phyloP scores from a whole-genome alignment of 2,797 vertebrate species.

The Ctenopoma multispine region DNA sequence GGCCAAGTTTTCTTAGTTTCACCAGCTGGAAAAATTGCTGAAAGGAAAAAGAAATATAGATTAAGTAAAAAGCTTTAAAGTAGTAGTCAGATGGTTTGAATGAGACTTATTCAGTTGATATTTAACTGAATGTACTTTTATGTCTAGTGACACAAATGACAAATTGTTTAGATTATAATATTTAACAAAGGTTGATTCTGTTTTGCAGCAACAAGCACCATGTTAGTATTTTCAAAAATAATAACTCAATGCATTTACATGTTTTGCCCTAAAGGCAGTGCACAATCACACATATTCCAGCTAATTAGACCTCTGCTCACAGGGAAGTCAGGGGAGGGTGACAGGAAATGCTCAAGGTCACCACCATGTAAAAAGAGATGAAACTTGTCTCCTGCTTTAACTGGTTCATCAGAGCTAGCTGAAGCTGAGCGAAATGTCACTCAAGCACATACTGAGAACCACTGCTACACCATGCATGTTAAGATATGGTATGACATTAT shows the following conservation, averaged over 20 bases:
- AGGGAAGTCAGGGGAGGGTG: not conserved
- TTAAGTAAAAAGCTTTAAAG: not conserved
- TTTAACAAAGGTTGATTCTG: not conserved
- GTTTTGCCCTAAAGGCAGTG: not conserved
- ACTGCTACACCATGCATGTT: too few species aligned
- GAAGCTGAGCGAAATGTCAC: not conserved
- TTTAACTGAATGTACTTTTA: not conserved
- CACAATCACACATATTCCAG: not conserved
- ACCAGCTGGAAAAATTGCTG: conserved; percentile 97
- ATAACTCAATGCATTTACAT: not conserved
- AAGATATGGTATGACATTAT: too few species aligned
- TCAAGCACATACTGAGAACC: not conserved
- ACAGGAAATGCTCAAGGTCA: not conserved
- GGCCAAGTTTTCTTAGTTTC: conserved; percentile 95
- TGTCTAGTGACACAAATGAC: not conserved
- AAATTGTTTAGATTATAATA: not conserved
- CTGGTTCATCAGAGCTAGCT: not conserved
- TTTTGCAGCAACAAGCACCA: not conserved
- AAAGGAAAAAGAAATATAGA: conserved; percentile 60
- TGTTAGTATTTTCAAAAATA: not conserved
- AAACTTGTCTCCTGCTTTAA: not conserved
- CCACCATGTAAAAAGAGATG: not conserved
- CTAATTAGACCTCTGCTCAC: conserved; percentile 3
- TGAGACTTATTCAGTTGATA: not conserved
- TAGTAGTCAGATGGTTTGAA: not conserved